phyloP scores from a whole-genome alignment of 2,113 vertebrate species.

The Potamarius usumacintae region DNA sequence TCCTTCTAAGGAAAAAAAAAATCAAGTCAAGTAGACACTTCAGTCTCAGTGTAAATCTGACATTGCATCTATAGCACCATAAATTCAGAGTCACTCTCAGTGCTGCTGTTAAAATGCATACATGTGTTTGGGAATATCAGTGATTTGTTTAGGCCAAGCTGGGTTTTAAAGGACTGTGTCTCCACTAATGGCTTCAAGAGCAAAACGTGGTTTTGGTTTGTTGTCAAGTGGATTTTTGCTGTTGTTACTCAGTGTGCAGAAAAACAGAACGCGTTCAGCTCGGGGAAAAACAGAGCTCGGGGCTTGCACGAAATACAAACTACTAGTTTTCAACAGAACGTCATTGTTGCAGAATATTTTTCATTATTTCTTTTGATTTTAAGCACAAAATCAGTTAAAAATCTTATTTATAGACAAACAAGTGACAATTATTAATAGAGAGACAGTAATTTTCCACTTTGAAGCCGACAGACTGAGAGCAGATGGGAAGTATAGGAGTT shows the following conservation, averaged over 20 bases:
- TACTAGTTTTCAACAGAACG: not conserved
- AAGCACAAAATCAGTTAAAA: not conserved
- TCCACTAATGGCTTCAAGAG: constrained; percentile 1
- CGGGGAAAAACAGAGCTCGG: not conserved
- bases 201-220: constrained; percentile 7
- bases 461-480: not conserved
- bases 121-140: not conserved
- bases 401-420: not conserved
- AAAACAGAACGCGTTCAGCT: not conserved
- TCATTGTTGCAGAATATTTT: not conserved
- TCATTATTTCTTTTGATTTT: not conserved
- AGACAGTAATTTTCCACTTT: not conserved
- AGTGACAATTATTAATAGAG: not conserved
- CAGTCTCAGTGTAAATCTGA: not conserved
- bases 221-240: not conserved
- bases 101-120: not conserved
- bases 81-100: not conserved
- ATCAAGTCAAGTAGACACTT: not conserved
- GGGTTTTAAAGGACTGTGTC: not conserved
- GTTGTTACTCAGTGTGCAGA: not conserved
- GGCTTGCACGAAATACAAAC: not conserved
- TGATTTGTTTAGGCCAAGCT: not conserved
- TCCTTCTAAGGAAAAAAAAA: not conserved
- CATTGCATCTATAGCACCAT: not conserved
- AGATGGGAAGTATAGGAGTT: constrained; percentile 5